Percentiles rank a stretch among this genome's conserved stretches.
These are phyloP conservation scores for Empidonax traillii DNA, from an alignment of 2,113 vertebrate species.

Conservation along the genomic window DNA sequence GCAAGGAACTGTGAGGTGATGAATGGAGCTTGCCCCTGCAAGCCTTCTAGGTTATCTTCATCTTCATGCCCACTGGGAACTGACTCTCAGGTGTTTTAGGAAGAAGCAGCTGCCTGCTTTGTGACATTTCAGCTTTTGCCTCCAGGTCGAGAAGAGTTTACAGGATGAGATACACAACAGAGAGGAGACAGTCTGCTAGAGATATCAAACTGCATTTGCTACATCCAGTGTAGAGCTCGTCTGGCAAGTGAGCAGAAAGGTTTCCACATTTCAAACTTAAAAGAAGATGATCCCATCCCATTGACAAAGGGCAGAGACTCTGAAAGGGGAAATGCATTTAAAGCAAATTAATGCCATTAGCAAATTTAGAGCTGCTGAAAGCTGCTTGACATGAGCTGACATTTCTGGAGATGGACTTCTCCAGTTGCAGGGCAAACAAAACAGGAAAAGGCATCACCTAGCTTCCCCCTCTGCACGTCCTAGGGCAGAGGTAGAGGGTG, in stretches of 20 bases:
- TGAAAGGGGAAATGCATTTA: constrained; percentile 7
- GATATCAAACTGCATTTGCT: constrained; percentile 43
- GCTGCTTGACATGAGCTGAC: neutral
- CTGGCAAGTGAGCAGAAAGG: neutral
- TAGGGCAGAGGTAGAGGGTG: neutral
- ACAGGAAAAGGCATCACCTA: neutral
- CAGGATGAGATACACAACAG: neutral
- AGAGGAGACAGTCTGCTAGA: constrained; percentile 47
- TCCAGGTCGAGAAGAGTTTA: constrained; percentile 45
- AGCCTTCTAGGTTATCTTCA: constrained; percentile 57
- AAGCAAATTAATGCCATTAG: neutral
- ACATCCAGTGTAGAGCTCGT: neutral
- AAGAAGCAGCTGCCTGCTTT: constrained; percentile 59
- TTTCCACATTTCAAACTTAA: neutral
- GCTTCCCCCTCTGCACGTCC: neutral
- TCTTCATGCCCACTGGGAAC: constrained; percentile 60
- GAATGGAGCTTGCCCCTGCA: constrained; percentile 38
- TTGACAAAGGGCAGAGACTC: neutral
- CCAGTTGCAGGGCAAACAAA: neutral
- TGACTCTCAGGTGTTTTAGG: constrained; percentile 65
- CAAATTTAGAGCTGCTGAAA: neutral
- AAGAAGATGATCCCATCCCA: neutral
- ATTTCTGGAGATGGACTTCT: neutral
- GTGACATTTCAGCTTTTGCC: constrained; percentile 58
- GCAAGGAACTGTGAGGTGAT: neutral